Conservation (phyloP, 2,113 vertebrate species). For the Hippopotamus amphibius region DNA sequence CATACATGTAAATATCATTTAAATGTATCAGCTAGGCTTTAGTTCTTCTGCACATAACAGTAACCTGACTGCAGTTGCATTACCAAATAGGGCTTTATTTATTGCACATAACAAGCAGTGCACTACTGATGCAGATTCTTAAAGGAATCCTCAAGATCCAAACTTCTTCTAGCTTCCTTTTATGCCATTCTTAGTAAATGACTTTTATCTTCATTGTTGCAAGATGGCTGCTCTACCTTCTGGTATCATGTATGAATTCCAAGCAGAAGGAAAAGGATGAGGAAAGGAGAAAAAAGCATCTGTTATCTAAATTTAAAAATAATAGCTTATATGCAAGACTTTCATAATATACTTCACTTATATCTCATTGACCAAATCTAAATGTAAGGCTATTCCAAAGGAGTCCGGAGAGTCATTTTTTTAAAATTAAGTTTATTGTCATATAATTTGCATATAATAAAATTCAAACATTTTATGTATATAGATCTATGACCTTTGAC, state of each 20-base stretch:
- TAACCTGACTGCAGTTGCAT: background rate
- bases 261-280: background rate
- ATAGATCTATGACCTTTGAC: background rate
- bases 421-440: background rate
- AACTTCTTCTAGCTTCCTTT: background rate
- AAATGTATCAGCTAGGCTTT: background rate
- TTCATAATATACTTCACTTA: background rate
- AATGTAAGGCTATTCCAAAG: background rate
- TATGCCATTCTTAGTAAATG: too few relatives aligned
- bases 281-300: background rate
- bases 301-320: slow-evolving; percentile 1
- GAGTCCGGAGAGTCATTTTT: background rate
- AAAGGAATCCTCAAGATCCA: background rate
- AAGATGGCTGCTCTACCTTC: background rate
- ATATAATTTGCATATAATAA: background rate
- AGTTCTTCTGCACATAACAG: background rate
- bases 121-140: background rate
- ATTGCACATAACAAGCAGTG: too few relatives aligned
- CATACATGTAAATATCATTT: background rate
- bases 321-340: background rate
- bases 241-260: background rate
- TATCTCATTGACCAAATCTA: background rate
- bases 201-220: background rate
- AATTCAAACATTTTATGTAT: background rate
- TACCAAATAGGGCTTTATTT: background rate